Percentiles rank a stretch among this genome's conserved stretches.
phyloP scores from a whole-genome alignment of 2,888 invertebrate species.

The Hydrotaea diabolus region DNA sequence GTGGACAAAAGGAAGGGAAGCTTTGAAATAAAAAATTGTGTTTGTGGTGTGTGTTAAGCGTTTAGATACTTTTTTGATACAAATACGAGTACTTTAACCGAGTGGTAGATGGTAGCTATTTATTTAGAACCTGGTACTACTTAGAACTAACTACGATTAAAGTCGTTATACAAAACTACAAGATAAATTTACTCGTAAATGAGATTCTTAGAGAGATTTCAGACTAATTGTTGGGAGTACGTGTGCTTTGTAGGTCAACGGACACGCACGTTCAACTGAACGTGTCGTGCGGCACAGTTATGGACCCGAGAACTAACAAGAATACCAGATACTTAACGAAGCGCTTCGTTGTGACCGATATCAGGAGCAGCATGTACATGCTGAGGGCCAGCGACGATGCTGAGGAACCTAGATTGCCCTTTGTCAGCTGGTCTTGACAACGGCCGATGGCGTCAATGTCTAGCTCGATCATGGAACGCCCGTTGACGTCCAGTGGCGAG shows the following conservation, averaged over 20 bases:
- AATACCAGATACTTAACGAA: constrained; percentile 34
- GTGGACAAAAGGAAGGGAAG: background rate
- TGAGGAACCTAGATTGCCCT: constrained; percentile 85
- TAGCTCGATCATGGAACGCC: constrained; percentile 86
- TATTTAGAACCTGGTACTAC: background rate
- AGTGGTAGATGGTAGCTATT: background rate
- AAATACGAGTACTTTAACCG: background rate
- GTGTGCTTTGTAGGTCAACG: background rate
- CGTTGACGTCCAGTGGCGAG: constrained; percentile 91
- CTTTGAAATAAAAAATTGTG: background rate
- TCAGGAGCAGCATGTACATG: constrained; percentile 75
- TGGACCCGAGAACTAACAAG: background rate
- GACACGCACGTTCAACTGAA: constrained; percentile 48
- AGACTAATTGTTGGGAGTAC: constrained; percentile 45
- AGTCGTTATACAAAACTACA: constrained; percentile 34
- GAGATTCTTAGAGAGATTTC: constrained; percentile 34
- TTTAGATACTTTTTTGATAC: background rate
- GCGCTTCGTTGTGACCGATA: constrained; percentile 74
- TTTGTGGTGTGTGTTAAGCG: background rate
- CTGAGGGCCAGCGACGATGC: constrained; percentile 77
- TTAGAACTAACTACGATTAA: constrained; percentile 19
- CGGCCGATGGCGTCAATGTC: constrained; percentile 85
- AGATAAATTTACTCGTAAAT: background rate
- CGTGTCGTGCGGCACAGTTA: constrained; percentile 9
- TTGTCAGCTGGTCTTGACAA: constrained; percentile 86